phyloP scores from a whole-genome alignment of 2,113 vertebrate genomes.

The Cebus imitator region DNA sequence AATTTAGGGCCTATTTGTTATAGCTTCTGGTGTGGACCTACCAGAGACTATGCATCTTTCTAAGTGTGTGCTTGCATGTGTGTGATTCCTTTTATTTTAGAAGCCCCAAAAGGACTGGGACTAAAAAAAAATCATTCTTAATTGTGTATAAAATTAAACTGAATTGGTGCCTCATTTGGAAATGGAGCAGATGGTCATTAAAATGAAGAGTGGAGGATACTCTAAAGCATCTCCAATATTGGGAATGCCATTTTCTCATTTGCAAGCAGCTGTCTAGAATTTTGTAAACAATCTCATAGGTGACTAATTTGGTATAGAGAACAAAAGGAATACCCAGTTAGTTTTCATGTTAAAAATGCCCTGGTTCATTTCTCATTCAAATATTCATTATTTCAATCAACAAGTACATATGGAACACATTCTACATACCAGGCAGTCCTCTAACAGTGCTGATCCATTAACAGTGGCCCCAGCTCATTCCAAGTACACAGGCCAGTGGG shows the following conservation, averaged over 20 bases:
- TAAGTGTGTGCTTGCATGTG: background rate
- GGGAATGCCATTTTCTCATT: constrained; percentile 50
- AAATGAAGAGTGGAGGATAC: background rate
- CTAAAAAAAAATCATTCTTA: background rate
- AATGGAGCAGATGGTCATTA: constrained; percentile 51
- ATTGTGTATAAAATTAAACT: constrained; percentile 55
- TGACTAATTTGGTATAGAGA: constrained; percentile 13
- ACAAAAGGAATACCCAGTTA: constrained; percentile 40
- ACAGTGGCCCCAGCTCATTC: background rate
- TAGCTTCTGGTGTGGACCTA: background rate
- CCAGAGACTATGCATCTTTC: background rate
- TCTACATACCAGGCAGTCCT: background rate
- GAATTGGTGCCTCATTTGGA: constrained; percentile 42
- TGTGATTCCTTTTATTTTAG: background rate
- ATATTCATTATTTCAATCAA: constrained; percentile 49
- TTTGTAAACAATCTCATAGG: constrained; percentile 54
- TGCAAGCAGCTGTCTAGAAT: constrained; percentile 56
- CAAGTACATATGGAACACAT: background rate
- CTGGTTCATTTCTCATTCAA: constrained; percentile 43
- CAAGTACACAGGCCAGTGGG: background rate
- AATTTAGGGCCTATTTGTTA: background rate
- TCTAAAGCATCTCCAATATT: background rate
- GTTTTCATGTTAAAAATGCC: constrained; percentile 35
- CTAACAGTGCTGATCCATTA: background rate
- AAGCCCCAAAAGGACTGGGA: background rate